These are phyloP conservation scores for Anseranas semipalmata DNA, from an alignment of 2,113 vertebrate species.

Conservation along the genomic window DNA sequence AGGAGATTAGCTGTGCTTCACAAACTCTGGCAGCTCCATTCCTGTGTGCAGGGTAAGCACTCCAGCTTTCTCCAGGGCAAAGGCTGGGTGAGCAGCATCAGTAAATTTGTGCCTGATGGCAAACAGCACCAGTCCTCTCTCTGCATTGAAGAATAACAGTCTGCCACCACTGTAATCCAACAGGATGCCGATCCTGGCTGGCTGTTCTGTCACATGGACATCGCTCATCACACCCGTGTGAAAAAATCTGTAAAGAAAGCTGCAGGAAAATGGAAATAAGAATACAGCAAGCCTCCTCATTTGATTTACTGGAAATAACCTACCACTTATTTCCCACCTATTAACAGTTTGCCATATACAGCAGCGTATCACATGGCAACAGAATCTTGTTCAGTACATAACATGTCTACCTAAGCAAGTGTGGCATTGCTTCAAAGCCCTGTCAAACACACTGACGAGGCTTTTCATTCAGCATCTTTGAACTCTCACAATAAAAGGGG, in stretches of 20 bases:
- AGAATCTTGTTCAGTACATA: background rate
- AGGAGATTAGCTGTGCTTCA: slow-evolving; percentile 80
- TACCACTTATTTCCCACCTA: background rate
- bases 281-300: background rate
- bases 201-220: slow-evolving; percentile 80
- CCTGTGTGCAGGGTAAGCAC: slow-evolving; percentile 83
- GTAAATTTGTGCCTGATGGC: slow-evolving; percentile 82
- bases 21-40: slow-evolving; percentile 86
- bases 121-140: slow-evolving; percentile 86
- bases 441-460: background rate
- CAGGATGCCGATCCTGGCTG: slow-evolving; percentile 84
- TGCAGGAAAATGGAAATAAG: slow-evolving; percentile 35
- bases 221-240: slow-evolving; percentile 81
- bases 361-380: background rate
- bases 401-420: background rate
- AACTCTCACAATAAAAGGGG: background rate
- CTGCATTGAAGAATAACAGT: slow-evolving; percentile 89
- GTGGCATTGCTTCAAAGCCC: background rate
- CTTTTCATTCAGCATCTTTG: background rate
- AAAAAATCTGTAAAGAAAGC: slow-evolving; percentile 88
- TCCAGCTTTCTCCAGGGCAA: slow-evolving; percentile 88
- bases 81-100: slow-evolving; percentile 82
- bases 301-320: background rate
- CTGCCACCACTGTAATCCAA: slow-evolving; percentile 84
- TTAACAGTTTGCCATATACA: background rate